phyloP scores from a whole-genome alignment of 2,113 vertebrate species.

The Indicator indicator region DNA sequence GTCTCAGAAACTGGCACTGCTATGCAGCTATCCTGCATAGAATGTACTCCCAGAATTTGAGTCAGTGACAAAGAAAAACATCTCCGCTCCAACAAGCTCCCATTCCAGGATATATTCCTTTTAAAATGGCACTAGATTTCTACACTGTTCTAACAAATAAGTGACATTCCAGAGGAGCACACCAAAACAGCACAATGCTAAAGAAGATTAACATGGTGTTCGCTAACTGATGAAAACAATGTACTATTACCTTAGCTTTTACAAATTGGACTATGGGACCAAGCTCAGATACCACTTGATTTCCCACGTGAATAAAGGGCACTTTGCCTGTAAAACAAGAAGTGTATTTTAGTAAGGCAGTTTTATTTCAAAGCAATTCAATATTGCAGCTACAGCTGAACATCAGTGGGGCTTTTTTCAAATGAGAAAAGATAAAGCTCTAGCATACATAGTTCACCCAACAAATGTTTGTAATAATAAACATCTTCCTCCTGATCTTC shows the following conservation, averaged over 20 bases:
- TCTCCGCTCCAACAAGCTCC: neutral
- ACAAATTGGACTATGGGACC: slow-evolving; percentile 97
- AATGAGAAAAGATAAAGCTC: neutral
- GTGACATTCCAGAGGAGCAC: slow-evolving; percentile 32
- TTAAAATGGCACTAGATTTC: neutral
- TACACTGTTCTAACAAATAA: neutral
- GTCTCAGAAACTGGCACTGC: neutral
- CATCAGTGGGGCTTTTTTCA: neutral
- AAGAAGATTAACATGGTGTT: slow-evolving; percentile 70
- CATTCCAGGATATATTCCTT: neutral
- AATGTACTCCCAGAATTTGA: neutral
- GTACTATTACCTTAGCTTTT: slow-evolving; percentile 89
- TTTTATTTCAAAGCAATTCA: slow-evolving; percentile 9
- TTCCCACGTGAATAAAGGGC: slow-evolving; percentile 95
- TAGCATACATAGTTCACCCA: neutral
- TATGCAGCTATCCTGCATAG: neutral
- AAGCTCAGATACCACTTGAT: slow-evolving; percentile 96
- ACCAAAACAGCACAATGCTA: slow-evolving; percentile 31
- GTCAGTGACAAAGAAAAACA: neutral
- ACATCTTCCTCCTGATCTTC: neutral
- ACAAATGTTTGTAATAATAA: neutral
- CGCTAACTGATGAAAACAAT: slow-evolving; percentile 49
- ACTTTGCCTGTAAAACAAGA: slow-evolving; percentile 85
- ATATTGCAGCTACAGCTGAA: neutral
- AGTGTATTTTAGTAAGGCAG: slow-evolving; percentile 13